Evolutionary conservation across 64 coral and sea anemone species (phyloP), one percentile per base, ranked within the genome.

Genomic region (Actinia equina): DNA sequence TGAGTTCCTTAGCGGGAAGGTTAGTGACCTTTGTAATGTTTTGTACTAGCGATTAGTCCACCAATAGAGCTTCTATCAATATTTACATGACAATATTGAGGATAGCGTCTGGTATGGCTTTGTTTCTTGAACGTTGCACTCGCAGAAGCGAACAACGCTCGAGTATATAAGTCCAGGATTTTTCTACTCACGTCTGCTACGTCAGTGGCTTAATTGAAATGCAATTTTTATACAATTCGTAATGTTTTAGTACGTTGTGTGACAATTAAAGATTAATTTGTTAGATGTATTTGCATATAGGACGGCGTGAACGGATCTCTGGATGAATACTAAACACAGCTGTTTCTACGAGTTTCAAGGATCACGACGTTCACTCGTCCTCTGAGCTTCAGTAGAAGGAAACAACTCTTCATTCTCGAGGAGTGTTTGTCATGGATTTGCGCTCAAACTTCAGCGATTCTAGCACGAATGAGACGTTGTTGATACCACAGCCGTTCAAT

Each of bases 21-120:
- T 74, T 74, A 74, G 26, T 30, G 69, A 74, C 69, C 69, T 74
- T 74, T 65, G 62, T n/a, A 23, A 65, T 63, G 62, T 65, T 65
- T 74, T 74, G 69, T 74, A 74, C 4, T 74, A 74, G 13, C 69
- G n/a, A 26, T 74, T 74, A 30, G 26, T 1, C 27, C 69, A 74
- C 69, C 69, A 74, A 37, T 74, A 12, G 69, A 74, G 17, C 61
- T n/a, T 65, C 4, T 74, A 14, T 42, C 25, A 74, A 74, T 74
- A 74, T 74, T 74, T 37, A 30, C n/a, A 74, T 11, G 69, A 26
- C 26, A 30, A 30, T 74, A 14, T 26, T 0, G 5, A 74, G 12
- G 25, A 30, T 2, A 13, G 26, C 23, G 7, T 37, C 13, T 74
- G n/a, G 10, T 2, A 74, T 1, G 18, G 26, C 11, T 26, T 74